These are phyloP conservation scores for Upupa epops DNA, from an alignment of 2,113 vertebrate genomes.

Conservation along the genomic window DNA sequence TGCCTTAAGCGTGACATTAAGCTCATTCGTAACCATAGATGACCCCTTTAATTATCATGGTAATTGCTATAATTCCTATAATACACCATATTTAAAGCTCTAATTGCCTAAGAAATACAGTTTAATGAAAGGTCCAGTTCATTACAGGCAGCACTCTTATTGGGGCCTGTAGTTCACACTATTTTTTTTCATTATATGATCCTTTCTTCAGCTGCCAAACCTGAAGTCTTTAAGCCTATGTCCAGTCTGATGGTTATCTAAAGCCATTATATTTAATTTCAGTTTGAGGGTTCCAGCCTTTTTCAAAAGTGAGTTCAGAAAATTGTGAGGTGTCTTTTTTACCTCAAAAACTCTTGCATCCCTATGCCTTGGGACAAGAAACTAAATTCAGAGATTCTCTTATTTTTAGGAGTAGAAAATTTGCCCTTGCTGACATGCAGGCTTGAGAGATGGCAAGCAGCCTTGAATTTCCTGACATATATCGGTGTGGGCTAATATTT, in stretches of 20 bases:
- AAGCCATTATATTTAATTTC: background rate
- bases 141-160: background rate
- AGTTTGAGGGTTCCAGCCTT: background rate
- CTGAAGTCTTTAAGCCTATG: background rate
- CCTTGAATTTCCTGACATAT: background rate
- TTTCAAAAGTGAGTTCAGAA: background rate
- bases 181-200: background rate
- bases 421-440: background rate
- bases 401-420: background rate
- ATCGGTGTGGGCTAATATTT: background rate
- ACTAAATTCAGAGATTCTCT: background rate
- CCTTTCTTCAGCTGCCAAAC: background rate
- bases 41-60: conserved; percentile 25
- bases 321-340: background rate
- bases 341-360: background rate
- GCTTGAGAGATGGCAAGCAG: background rate
- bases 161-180: background rate
- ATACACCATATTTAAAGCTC: background rate
- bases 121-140: background rate
- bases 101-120: background rate
- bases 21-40: background rate
- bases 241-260: background rate
- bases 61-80: conserved; percentile 18
- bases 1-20: background rate
- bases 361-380: background rate